phyloP scores from a whole-genome alignment of 2,797 vertebrate species.

The Poeciliopsis paucimaculata region DNA sequence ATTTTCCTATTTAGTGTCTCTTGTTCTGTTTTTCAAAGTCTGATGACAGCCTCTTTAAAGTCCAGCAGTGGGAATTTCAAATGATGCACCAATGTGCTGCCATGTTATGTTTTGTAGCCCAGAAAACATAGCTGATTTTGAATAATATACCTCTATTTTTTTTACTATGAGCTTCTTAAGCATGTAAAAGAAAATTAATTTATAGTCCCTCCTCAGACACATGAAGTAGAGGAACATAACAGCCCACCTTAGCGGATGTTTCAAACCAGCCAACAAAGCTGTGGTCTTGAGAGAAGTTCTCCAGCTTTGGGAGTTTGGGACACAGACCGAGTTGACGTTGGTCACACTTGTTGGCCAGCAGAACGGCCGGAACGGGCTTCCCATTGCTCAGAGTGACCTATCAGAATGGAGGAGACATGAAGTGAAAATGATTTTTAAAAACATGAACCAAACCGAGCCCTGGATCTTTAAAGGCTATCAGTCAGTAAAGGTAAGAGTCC shows the following conservation, averaged over 20 bases:
- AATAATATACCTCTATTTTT: not conserved
- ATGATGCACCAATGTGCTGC: not conserved
- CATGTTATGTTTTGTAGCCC: not conserved
- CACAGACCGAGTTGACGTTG: conserved; percentile 74
- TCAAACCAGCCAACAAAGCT: conserved; percentile 83
- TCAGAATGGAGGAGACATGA: not conserved
- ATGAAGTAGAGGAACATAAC: not conserved
- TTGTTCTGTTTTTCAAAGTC: not conserved
- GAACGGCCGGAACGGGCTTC: conserved; percentile 77
- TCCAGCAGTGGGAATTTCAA: not conserved
- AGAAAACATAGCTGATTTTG: not conserved
- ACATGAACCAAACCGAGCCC: not conserved
- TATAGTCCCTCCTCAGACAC: not conserved
- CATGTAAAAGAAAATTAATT: not conserved
- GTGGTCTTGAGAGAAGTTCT: conserved; percentile 77
- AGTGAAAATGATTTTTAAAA: not conserved
- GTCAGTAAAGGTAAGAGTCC: not conserved
- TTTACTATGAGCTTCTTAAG: not conserved
- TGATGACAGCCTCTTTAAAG: not conserved
- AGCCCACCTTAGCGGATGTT: conserved; percentile 83
- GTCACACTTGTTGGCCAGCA: conserved; percentile 85
- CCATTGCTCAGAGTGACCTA: conserved; percentile 81
- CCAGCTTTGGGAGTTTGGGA: conserved; percentile 80
- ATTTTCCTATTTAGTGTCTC: not conserved
- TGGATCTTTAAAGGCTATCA: not conserved